Conservation (phyloP, 2,113 vertebrate genomes). For the Manacus vitellinus region DNA sequence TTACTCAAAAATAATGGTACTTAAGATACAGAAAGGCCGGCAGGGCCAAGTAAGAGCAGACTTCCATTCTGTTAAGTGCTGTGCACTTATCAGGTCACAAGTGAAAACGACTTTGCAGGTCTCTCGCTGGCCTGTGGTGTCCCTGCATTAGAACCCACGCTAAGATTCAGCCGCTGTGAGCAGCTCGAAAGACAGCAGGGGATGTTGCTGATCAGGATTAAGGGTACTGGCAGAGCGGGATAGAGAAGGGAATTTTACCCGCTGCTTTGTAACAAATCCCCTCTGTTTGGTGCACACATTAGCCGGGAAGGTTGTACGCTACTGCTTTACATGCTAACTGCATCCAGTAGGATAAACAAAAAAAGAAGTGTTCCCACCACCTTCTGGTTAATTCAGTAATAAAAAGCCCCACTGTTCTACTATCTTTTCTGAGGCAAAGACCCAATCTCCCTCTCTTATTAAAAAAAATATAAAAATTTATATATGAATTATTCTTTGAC, state of each 20-base stretch:
- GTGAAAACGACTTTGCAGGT: not conserved
- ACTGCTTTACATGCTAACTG: not conserved
- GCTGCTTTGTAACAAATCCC: not conserved
- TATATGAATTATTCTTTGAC: not conserved
- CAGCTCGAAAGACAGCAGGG: not conserved
- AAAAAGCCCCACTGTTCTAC: not conserved
- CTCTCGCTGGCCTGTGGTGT: not conserved
- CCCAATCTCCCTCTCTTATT: not conserved
- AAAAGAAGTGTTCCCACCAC: not conserved
- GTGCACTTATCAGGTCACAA: not conserved
- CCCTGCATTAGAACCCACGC: not conserved
- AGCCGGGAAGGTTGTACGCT: not conserved
- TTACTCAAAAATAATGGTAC: not conserved
- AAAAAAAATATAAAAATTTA: not conserved
- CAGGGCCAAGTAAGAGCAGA: not conserved
- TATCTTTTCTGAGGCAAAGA: not conserved
- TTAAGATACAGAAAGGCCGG: not conserved
- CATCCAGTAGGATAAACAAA: not conserved
- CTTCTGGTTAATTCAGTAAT: not conserved
- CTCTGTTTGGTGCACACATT: not conserved
- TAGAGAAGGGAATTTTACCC: not conserved
- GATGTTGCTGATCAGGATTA: conserved; percentile 18
- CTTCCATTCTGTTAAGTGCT: not conserved
- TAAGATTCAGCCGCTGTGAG: not conserved
- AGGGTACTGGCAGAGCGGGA: not conserved